Evolutionary conservation across 2,113 vertebrate genomes (phyloP).

Genomic region (Alexandromys fortis): DNA sequence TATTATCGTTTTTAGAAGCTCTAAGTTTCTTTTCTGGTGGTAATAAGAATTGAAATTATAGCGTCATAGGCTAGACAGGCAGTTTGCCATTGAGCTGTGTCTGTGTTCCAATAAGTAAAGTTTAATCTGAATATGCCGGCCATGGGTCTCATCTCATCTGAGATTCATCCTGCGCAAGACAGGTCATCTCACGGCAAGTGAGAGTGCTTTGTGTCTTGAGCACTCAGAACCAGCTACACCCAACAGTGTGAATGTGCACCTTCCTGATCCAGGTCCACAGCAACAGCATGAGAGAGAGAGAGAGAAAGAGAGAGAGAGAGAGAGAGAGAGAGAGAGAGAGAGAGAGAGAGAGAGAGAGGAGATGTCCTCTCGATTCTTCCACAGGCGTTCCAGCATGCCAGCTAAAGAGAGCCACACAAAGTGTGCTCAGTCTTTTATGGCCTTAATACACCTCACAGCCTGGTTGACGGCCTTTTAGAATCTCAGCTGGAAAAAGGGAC

Average conservation of each 20-base stretch:
- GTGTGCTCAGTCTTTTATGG: neutral
- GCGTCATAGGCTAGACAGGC: neutral
- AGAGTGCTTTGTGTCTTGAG: neutral
- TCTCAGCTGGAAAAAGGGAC: neutral
- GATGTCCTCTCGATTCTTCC: neutral
- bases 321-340: neutral
- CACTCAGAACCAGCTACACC: neutral
- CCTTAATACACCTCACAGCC: neutral
- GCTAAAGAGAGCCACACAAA: neutral
- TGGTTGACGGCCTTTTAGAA: neutral
- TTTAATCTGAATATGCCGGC: neutral
- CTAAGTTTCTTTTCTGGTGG: neutral
- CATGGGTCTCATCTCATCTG: neutral
- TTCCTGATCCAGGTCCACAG: neutral
- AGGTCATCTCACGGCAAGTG: neutral
- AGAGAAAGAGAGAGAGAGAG: neutral
- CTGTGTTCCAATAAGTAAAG: neutral
- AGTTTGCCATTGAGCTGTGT: too few relatives aligned
- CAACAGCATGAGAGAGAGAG: neutral
- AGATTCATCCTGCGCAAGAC: neutral
- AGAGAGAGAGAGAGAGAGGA: neutral
- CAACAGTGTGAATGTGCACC: accelerated
- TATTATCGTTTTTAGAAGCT: neutral
- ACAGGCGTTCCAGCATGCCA: too few relatives aligned
- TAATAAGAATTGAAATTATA: neutral